Percentiles rank a stretch among this genome's conserved stretches.
Conservation (phyloP, 2,113 vertebrate genomes). For the Pollachius pollachius region DNA sequence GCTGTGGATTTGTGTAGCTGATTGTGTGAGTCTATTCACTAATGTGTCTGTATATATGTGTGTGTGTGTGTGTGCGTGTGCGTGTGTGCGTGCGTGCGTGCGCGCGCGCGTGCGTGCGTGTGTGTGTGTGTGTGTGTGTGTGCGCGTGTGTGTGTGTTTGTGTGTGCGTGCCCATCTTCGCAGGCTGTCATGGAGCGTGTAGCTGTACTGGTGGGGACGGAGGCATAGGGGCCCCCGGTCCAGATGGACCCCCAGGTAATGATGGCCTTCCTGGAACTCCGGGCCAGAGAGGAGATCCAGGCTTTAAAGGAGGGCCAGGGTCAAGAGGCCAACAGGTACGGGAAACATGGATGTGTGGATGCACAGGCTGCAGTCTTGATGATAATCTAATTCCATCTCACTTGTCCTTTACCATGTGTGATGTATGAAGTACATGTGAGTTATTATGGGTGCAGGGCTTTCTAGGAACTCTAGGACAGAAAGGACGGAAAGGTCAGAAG, state of each 20-base stretch:
- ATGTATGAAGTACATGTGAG: background rate
- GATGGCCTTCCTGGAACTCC: conserved; percentile 66
- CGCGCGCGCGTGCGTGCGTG: too few species aligned
- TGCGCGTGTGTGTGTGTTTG: conserved; percentile 4
- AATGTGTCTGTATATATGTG: background rate
- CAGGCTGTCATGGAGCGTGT: conserved; percentile 49
- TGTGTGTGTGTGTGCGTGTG: too few species aligned
- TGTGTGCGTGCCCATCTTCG: background rate
- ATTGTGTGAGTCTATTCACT: background rate
- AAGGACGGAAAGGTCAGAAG: conserved; percentile 57
- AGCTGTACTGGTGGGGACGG: conserved; percentile 17
- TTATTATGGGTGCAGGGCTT: conserved; percentile 39
- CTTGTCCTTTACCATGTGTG: too few species aligned
- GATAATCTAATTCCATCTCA: too few species aligned
- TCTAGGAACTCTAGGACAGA: conserved; percentile 38
- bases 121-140: conserved; percentile 1
- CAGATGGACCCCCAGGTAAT: conserved; percentile 41
- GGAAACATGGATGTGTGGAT: background rate
- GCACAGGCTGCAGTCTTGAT: background rate
- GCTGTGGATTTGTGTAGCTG: background rate
- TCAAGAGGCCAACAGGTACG: conserved; percentile 40
- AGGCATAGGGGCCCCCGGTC: conserved; percentile 31
- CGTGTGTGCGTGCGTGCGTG: too few species aligned
- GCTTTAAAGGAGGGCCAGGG: conserved; percentile 46
- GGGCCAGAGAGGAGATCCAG: conserved; percentile 76